These are phyloP conservation scores for Cheirogaleus medius DNA, from an alignment of 2,113 vertebrate species.

Conservation along the genomic window DNA sequence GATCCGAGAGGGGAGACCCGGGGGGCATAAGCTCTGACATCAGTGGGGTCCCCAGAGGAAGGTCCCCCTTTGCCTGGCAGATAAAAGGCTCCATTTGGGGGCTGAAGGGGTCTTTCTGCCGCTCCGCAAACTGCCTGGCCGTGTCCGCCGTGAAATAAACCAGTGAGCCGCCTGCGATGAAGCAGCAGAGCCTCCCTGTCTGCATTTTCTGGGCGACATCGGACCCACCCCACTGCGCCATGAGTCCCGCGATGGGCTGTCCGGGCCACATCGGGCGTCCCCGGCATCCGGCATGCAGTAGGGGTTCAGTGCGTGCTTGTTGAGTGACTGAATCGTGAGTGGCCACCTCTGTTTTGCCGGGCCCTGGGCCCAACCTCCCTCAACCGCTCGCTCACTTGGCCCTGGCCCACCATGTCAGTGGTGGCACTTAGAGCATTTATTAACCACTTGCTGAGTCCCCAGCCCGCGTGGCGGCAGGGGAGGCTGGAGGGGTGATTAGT, in stretches of 20 bases:
- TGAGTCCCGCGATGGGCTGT: rapidly evolving
- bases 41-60: rapidly evolving
- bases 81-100: neutral
- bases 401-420: neutral
- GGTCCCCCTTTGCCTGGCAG: neutral
- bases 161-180: too few species aligned
- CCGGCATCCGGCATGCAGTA: rapidly evolving
- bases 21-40: neutral
- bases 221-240: neutral
- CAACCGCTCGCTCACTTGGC: too few species aligned
- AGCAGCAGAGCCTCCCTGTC: rapidly evolving
- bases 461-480: rapidly evolving
- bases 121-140: too few species aligned
- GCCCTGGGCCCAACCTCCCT: neutral
- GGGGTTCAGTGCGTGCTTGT: neutral
- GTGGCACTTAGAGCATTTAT: rapidly evolving
- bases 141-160: neutral
- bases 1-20: neutral
- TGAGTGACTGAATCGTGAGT: neutral
- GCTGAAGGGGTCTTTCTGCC: neutral
- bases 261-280: neutral
- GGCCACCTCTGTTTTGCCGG: rapidly evolving
- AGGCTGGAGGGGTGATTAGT: rapidly evolving
- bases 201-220: neutral
- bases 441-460: neutral